Conservation (phyloP, 2,888 invertebrate species). For the Ormyrus labotus region DNA sequence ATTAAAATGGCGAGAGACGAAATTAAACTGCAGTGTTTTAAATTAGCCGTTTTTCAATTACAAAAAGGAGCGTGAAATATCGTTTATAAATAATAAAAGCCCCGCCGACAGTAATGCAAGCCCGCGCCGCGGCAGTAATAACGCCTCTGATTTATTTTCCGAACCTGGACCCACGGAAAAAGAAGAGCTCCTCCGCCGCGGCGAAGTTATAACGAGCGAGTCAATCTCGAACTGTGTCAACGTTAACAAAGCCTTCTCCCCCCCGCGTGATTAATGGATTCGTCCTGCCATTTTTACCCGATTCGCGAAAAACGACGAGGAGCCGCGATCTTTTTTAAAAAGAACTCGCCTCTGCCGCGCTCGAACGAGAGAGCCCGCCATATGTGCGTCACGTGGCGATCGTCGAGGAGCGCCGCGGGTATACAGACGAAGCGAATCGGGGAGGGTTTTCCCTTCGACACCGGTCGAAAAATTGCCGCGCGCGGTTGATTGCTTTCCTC, state of each 20-base stretch:
- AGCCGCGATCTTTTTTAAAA: neutral
- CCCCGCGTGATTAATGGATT: conserved; percentile 45
- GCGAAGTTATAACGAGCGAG: conserved; percentile 41
- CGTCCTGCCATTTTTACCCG: conserved; percentile 12
- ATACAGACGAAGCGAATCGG: neutral
- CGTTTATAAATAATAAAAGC: conserved; percentile 53
- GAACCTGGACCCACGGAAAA: neutral
- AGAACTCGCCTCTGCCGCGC: too few species aligned
- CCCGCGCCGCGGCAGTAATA: conserved; percentile 29
- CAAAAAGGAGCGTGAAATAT: conserved; percentile 50
- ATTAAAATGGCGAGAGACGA: conserved; percentile 32
- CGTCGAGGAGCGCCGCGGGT: neutral
- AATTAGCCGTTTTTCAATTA: conserved; percentile 53
- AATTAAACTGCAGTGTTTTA: conserved; percentile 42
- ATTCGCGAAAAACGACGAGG: neutral
- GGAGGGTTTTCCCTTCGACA: too few species aligned
- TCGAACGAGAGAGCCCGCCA: neutral
- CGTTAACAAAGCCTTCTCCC: conserved; percentile 46
- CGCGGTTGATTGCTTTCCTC: neutral
- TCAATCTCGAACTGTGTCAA: conserved; percentile 54
- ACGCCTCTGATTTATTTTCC: conserved; percentile 53
- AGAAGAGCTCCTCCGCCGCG: neutral
- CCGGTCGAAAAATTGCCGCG: conserved; percentile 5
- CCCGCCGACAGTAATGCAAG: conserved; percentile 40
- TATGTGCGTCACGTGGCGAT: conserved; percentile 2